Evolutionary conservation across 2,113 vertebrate genomes (phyloP).

Genomic region (Cygnus buccinator): DNA sequence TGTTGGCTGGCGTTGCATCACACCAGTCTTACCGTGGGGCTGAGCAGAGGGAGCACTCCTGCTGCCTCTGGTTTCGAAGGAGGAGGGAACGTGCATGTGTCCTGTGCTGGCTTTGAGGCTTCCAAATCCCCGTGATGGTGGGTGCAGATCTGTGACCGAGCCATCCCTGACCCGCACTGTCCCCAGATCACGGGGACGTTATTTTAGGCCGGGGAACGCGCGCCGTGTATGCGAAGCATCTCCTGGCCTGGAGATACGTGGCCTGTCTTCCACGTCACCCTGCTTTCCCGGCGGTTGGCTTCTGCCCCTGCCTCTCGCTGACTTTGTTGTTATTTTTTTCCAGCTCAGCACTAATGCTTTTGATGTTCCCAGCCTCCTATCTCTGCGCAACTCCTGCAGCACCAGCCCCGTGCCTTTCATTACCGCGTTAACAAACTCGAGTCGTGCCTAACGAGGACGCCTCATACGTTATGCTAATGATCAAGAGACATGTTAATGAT

Average conservation of each 20-base stretch:
- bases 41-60: not conserved
- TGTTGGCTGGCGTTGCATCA: not conserved
- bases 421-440: conserved; percentile 90
- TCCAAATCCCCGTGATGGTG: too few relatives aligned
- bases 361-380: conserved; percentile 57
- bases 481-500: conserved; percentile 99
- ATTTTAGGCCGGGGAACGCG: not conserved
- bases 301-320: not conserved
- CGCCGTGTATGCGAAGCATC: accelerated
- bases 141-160: not conserved
- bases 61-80: accelerated
- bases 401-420: conserved; percentile 81
- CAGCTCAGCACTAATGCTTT: conserved; percentile 29
- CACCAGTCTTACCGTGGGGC: not conserved
- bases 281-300: not conserved
- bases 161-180: not conserved
- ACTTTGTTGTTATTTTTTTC: not conserved
- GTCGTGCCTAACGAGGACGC: conserved; percentile 90
- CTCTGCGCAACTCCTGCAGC: conserved; percentile 43
- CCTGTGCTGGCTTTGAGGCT: not conserved
- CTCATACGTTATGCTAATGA: conserved; percentile 99
- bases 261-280: not conserved
- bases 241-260: not conserved
- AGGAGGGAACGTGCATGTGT: accelerated
- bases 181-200: not conserved